Base-by-base conservation (phyloP, 2,888 invertebrate genomes). In the Apantesis nais region DNA sequence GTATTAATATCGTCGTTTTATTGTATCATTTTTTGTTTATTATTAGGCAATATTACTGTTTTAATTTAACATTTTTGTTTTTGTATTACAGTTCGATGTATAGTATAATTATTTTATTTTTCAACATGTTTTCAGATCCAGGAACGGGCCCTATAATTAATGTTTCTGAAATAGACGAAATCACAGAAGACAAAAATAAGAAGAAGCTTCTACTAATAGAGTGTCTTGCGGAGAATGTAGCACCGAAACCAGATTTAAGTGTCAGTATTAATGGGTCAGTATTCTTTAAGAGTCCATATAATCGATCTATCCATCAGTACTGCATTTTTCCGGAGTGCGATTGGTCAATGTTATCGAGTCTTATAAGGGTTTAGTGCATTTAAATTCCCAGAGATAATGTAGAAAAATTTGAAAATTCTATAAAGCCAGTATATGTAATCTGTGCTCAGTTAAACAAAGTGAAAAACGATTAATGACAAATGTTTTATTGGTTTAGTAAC, bases 101-200 rank as follows among this genome's bases (percentile, higher is more conserved):
- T 39, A 44, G 39, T 12, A 14, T 19, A 1, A 14, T 14, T 22
- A n/a, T 39, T 29, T 1, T 1, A 34, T 34, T 34, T 11, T 55
- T 66, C 19, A 25, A 29, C 19, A 62, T 67, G 1, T 22, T 80
- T 84, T 25, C 80, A 94, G 94, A 87, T 0, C 79, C 80, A 70
- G 94, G 94, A 37, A 85, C 78, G 16, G 93, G 92, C 1, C 90
- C 92, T 0, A 69, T 78, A 37, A 72, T 94, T 66, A 92, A 92
- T 74, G 71, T 90, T 55, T 81, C 89, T 3, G 66, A 75, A 41
- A 77, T 86, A 63, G 83, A 78, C 14, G 89, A 87, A 67, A 88
- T 84, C 0, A 80, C 85, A 1, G 89, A 88, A 16, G 86, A 86
- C 68, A 25, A 58, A 29, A 37, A 22, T n/a, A 55, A 67, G n/a